A percentile compares a stretch with the other conserved stretches of the same genome.
These are phyloP conservation scores for Nixonia krombeini DNA, from an alignment of 1,140 invertebrate genomes.

Conservation along the genomic window DNA sequence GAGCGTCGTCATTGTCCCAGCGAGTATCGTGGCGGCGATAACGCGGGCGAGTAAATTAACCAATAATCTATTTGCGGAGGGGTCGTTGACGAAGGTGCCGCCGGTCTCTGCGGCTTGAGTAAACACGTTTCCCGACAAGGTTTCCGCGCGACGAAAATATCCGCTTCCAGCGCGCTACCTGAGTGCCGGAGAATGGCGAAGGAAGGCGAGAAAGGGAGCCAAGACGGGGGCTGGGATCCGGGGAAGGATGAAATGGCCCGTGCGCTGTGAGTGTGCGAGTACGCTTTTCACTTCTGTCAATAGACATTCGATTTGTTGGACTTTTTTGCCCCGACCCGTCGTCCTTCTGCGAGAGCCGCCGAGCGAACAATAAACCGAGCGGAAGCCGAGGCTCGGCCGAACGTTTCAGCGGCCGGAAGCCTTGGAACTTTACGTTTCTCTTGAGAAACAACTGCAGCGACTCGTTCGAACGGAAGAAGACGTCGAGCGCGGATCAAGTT, in stretches of 20 bases:
- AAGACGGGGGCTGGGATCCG: constrained; percentile 13
- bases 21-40: too few species aligned
- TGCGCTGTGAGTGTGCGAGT: constrained; percentile 27
- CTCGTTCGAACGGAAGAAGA: constrained; percentile 20
- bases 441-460: constrained; percentile 19
- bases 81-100: too few species aligned
- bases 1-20: too few species aligned
- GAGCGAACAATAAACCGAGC: constrained; percentile 52
- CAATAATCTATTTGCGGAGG: too few species aligned
- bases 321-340: constrained; percentile 41
- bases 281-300: constrained; percentile 54
- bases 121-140: too few species aligned
- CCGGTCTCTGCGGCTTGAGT: too few species aligned
- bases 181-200: constrained; percentile 3
- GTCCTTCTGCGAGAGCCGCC: constrained; percentile 19
- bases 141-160: background rate
- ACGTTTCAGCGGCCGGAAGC: constrained; percentile 40
- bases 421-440: constrained; percentile 31
- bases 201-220: constrained; percentile 38
- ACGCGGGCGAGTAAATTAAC: too few species aligned
- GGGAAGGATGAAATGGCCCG: constrained; percentile 15
- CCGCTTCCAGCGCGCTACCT: constrained; percentile 22
- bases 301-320: constrained; percentile 50
- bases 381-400: constrained; percentile 51
- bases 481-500: constrained; percentile 8